Conservation (phyloP, 2,888 invertebrate genomes). For the Dicroscelio sp. region DNA sequence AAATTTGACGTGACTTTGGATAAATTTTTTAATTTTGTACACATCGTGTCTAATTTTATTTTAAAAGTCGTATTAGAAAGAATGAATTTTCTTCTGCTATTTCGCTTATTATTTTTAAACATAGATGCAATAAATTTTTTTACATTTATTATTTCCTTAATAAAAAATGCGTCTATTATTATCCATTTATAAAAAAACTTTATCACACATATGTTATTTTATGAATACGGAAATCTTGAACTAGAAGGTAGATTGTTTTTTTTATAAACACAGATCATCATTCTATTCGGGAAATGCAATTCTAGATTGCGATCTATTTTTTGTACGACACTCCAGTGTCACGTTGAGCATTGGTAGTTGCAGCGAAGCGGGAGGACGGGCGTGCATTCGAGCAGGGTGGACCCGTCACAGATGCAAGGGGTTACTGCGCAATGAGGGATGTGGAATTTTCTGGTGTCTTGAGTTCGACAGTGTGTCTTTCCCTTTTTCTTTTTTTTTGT, state of each 20-base stretch:
- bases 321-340: conserved; percentile 53
- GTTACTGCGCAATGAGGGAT: conserved; percentile 78
- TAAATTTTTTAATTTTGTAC: too few species aligned
- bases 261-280: conserved; percentile 18
- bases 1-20: too few species aligned
- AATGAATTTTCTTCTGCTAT: neutral
- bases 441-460: conserved; percentile 80
- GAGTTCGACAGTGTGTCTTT: too few species aligned
- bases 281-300: conserved; percentile 38
- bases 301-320: conserved; percentile 59
- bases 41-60: too few species aligned
- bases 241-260: neutral
- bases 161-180: too few species aligned
- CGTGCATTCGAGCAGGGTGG: conserved; percentile 60
- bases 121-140: neutral
- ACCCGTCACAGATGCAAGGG: conserved; percentile 77
- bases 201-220: neutral
- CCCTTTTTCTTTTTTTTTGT: too few species aligned
- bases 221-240: neutral
- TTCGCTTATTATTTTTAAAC: neutral
- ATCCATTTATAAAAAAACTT: neutral
- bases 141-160: too few species aligned
- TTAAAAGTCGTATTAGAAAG: too few species aligned
- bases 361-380: conserved; percentile 2
- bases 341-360: conserved; percentile 67